Percentiles rank a stretch among this genome's conserved stretches.
These are phyloP conservation scores for Limnephilus marmoratus DNA, from an alignment of 2,888 invertebrate genomes.

Conservation along the genomic window DNA sequence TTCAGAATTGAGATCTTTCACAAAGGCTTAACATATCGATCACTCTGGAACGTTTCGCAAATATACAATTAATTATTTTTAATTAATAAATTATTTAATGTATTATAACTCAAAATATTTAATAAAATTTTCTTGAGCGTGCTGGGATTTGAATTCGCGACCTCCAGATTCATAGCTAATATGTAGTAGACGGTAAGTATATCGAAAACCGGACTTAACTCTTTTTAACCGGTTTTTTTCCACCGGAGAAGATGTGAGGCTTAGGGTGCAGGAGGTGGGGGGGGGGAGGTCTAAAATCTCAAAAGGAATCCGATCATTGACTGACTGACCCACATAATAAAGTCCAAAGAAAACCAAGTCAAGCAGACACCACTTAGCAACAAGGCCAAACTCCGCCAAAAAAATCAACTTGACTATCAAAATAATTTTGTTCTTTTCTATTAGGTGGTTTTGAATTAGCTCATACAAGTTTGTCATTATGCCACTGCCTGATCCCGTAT, in stretches of 20 bases:
- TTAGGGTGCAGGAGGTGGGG: not conserved
- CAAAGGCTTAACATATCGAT: too few species aligned
- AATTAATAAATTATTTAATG: too few species aligned
- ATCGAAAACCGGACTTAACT: slow-evolving; percentile 36
- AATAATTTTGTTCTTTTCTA: not conserved
- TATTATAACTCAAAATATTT: too few species aligned
- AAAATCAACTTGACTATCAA: not conserved
- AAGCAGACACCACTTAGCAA: slow-evolving; percentile 11
- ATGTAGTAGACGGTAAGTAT: slow-evolving; percentile 17
- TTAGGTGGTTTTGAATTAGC: slow-evolving; percentile 2
- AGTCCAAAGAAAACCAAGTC: slow-evolving; percentile 6
- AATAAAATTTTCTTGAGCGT: too few species aligned
- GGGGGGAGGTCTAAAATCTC: slow-evolving; percentile 46
- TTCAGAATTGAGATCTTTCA: too few species aligned
- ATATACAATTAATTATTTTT: not conserved
- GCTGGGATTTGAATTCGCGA: too few species aligned
- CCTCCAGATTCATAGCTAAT: not conserved
- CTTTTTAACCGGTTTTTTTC: slow-evolving; percentile 37
- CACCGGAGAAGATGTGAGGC: slow-evolving; percentile 37
- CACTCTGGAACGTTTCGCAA: not conserved
- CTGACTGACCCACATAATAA: slow-evolving; percentile 50
- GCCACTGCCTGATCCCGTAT: slow-evolving; percentile 34
- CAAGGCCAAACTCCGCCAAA: not conserved
- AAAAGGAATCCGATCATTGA: slow-evolving; percentile 55
- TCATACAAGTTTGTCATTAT: slow-evolving; percentile 13